A percentile compares a stretch with the other conserved stretches of the same genome.
Evolutionary conservation across 2,888 invertebrate genomes (phyloP).

Genomic region (Thecocarcelia acutangulata): DNA sequence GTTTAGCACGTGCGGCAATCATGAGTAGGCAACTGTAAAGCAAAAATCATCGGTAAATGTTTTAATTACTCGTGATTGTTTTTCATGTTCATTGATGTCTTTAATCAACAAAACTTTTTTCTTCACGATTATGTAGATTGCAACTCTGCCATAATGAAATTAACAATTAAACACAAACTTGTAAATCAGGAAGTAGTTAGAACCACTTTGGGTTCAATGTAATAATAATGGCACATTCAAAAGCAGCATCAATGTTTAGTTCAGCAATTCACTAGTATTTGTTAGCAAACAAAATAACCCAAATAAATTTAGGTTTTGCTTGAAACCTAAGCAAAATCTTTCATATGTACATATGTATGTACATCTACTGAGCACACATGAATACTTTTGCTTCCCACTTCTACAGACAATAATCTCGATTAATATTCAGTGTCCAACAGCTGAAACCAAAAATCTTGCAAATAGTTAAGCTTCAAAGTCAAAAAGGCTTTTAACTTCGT

Average conservation of each 20-base stretch:
- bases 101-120: constrained; percentile 33
- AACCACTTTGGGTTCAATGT: background rate
- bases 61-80: constrained; percentile 48
- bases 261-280: no score
- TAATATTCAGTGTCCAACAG: constrained; percentile 35
- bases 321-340: no score
- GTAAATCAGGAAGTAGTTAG: constrained; percentile 16
- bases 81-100: background rate
- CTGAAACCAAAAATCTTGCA: constrained; percentile 58
- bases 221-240: no score
- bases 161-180: background rate
- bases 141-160: background rate
- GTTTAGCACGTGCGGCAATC: constrained; percentile 62
- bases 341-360: background rate
- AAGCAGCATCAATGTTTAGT: no score
- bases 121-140: background rate
- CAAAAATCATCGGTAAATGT: constrained; percentile 28
- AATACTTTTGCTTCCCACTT: constrained; percentile 12
- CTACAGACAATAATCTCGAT: constrained; percentile 27
- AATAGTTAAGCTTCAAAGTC: constrained; percentile 56
- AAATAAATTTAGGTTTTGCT: no score
- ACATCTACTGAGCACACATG: background rate
- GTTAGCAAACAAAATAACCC: no score
- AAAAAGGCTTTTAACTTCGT: constrained; percentile 28
- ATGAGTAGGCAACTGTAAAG: constrained; percentile 44